A percentile compares a stretch with the other conserved stretches of the same genome.
phyloP scores from a whole-genome alignment of 1,140 invertebrate genomes.

The Cydia strobilella region DNA sequence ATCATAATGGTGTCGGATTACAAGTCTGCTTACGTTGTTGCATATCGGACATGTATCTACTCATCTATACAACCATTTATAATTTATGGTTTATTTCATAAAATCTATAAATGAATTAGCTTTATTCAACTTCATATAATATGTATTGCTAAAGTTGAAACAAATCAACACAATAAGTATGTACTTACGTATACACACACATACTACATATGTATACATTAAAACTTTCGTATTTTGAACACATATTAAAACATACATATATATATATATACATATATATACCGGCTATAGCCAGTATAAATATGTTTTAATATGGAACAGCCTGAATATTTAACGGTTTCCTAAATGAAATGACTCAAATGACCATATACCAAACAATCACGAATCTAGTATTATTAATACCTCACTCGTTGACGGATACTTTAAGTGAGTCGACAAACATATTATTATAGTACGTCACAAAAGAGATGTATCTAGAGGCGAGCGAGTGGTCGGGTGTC shows the following conservation, averaged over 20 bases:
- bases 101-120: not conserved
- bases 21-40: conserved; percentile 10
- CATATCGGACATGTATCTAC: not conserved
- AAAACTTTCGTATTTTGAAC: too few species aligned
- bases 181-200: too few species aligned
- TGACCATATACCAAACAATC: not conserved
- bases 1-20: conserved; percentile 7
- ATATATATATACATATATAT: too few species aligned
- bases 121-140: not conserved
- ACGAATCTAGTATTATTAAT: not conserved
- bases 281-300: too few species aligned
- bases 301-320: too few species aligned
- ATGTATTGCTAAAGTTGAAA: not conserved
- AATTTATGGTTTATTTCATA: not conserved
- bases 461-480: not conserved
- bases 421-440: not conserved
- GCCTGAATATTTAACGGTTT: too few species aligned
- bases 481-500: conserved; percentile 5
- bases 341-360: too few species aligned
- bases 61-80: not conserved
- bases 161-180: too few species aligned
- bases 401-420: not conserved
- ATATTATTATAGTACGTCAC: not conserved
- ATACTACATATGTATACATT: too few species aligned
- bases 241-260: too few species aligned